phyloP scores from a whole-genome alignment of 2,113 vertebrate genomes.

The Capreolus pygargus region DNA sequence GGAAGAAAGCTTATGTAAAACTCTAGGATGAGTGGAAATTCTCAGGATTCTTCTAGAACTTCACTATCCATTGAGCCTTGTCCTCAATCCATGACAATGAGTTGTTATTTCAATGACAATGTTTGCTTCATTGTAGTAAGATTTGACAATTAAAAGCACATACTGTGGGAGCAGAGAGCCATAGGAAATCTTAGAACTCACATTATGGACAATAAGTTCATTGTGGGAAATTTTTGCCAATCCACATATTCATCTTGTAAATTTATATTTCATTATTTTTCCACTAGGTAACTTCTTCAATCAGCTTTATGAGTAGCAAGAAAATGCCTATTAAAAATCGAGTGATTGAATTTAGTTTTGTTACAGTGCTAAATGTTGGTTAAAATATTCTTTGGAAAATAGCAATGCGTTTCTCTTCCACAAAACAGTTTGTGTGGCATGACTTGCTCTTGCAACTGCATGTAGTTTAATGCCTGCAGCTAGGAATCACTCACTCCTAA shows the following conservation, averaged over 20 bases:
- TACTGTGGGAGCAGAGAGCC: neutral
- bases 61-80: neutral
- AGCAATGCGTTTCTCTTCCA: neutral
- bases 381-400: conserved; percentile 12
- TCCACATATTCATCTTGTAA: neutral
- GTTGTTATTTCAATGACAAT: neutral
- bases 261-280: neutral
- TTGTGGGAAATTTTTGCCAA: neutral
- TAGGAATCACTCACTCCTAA: conserved; percentile 43
- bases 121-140: neutral
- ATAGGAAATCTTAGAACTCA: neutral
- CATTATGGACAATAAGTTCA: neutral
- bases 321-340: conserved; percentile 34
- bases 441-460: neutral
- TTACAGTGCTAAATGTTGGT: conserved; percentile 16
- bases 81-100: neutral
- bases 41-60: neutral
- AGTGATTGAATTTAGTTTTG: conserved; percentile 51
- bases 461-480: neutral
- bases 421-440: neutral
- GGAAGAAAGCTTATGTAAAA: neutral
- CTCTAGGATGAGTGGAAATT: neutral
- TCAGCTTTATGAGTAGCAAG: conserved; percentile 1
- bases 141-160: neutral
- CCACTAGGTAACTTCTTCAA: neutral